Evolutionary conservation across 2,113 vertebrate genomes (phyloP).

Genomic region (Petromus typicus): DNA sequence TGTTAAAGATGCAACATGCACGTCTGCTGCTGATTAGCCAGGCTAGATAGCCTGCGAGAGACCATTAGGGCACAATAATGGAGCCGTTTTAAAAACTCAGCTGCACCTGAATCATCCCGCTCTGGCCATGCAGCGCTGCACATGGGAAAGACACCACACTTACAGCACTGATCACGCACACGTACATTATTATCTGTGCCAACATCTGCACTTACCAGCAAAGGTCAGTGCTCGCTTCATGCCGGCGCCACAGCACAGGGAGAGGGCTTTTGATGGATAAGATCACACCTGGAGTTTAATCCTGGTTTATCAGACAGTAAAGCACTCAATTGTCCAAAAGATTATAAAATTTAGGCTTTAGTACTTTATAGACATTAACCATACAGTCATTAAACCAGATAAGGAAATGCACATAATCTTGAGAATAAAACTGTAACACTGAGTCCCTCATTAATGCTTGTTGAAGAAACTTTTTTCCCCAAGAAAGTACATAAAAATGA

Average conservation of each 20-base stretch:
- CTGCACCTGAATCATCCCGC: background rate
- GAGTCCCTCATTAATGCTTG: conserved; percentile 64
- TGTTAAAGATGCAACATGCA: conserved; percentile 31
- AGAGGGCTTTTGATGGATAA: conserved; percentile 46
- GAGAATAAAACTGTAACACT: conserved; percentile 53
- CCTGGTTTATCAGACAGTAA: conserved; percentile 64
- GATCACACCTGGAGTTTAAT: conserved; percentile 61
- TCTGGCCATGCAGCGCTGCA: background rate
- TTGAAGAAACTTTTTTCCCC: conserved; percentile 58
- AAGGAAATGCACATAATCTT: conserved; percentile 46
- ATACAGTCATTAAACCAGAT: conserved; percentile 65
- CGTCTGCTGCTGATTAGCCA: background rate
- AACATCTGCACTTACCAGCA: conserved; percentile 57
- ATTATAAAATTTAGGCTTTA: conserved; percentile 73
- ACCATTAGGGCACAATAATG: background rate
- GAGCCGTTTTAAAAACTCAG: background rate
- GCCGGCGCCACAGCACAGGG: conserved; percentile 50
- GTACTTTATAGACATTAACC: conserved; percentile 64
- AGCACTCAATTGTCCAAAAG: conserved; percentile 66
- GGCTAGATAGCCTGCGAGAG: background rate
- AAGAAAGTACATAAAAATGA: conserved; percentile 62
- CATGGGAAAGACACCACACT: background rate
- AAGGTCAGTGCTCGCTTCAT: conserved; percentile 67
- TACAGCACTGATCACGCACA: background rate
- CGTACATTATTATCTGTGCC: conserved; percentile 57